Evolutionary conservation across 2,797 vertebrate species (phyloP).

Genomic region (Xiphophorus birchmanni): DNA sequence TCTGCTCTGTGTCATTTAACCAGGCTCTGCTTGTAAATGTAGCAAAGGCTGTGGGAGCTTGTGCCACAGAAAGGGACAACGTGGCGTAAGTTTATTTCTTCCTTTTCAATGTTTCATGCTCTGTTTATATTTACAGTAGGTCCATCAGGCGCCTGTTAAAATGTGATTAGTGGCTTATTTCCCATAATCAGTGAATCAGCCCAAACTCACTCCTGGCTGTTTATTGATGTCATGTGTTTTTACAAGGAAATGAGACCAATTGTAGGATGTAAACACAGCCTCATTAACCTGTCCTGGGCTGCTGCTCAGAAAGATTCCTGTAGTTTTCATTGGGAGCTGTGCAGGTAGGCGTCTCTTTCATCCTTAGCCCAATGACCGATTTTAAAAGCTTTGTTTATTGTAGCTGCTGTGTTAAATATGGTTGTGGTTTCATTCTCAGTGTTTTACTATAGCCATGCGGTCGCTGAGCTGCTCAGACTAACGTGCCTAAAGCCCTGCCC

Average conservation of each 20-base stretch:
- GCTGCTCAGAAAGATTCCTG: conserved; percentile 51
- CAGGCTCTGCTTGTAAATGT: conserved; percentile 90
- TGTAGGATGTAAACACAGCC: conserved; percentile 36
- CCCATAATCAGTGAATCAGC: conserved; percentile 39
- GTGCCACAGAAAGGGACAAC: conserved; percentile 68
- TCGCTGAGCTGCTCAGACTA: conserved; percentile 67
- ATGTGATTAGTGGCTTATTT: conserved; percentile 28
- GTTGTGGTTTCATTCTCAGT: conserved; percentile 73
- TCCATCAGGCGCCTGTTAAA: conserved; percentile 43
- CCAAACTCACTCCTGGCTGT: conserved; percentile 26
- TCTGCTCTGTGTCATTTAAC: conserved; percentile 10
- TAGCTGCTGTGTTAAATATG: conserved; percentile 80
- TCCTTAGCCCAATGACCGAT: conserved; percentile 67
- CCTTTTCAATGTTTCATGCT: conserved; percentile 7
- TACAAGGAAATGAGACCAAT: conserved; percentile 39
- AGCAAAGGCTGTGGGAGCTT: conserved; percentile 90
- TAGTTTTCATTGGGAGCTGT: conserved; percentile 53
- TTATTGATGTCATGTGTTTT: conserved; percentile 60
- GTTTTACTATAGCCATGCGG: conserved; percentile 74
- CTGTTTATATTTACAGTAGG: conserved; percentile 24
- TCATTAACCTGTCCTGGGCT: conserved; percentile 55
- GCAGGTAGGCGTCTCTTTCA: conserved; percentile 66
- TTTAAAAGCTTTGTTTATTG: conserved; percentile 77
- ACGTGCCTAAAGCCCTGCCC: conserved; percentile 58
- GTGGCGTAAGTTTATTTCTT: conserved; percentile 86